Evolutionary conservation across 2,888 invertebrate genomes (phyloP), one percentile per base, ranked within the genome.

Genomic region (Noctua fimbriata): DNA sequence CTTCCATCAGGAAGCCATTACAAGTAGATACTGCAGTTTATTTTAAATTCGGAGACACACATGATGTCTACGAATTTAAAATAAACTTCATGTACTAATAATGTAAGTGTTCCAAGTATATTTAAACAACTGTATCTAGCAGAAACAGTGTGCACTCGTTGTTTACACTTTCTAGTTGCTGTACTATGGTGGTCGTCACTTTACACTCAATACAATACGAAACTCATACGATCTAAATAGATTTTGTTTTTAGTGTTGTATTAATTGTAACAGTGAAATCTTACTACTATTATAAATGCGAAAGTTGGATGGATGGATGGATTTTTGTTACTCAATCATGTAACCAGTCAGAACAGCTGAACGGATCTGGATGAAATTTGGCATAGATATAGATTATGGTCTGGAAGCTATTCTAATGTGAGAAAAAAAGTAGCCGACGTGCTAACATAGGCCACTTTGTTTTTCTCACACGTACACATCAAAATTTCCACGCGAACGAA

Each of bases 121-220:
- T 83, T 83, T 83, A 84, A 21, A 84, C 87, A 83, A 83, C 83
- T 83, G 87, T 87, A 69, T 83, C 67, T 28, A 44, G 47, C 16
- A n/a, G 32, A 47, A 12, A 55, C 36, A 32, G 7, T 73, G 24
- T 67, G 47, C 47, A n/a, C n/a, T 65, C 32, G n/a, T 28, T 87
- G 24, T 83, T 83, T 73, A n/a, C 41, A 84, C 87, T 84, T 73
- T 84, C 84, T 73, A 78, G 73, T 73, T 73, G 9, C 28, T 72
- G 16, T n/a, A 36, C 36, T 5, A 66, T 69, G 21, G 60, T 41
- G 47, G 21, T 73, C 24, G 60, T 73, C 52, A 71, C 58, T 44
- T 60, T 47, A 47, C n/a, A 55, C 55, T 84, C 36, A 60, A 70
- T 70, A 60, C 36, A 18, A 76, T 49, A 52, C 18, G 49, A 44